Evolutionary conservation across 2,797 vertebrate species (phyloP).

Genomic region (Etheostoma perlongum): DNA sequence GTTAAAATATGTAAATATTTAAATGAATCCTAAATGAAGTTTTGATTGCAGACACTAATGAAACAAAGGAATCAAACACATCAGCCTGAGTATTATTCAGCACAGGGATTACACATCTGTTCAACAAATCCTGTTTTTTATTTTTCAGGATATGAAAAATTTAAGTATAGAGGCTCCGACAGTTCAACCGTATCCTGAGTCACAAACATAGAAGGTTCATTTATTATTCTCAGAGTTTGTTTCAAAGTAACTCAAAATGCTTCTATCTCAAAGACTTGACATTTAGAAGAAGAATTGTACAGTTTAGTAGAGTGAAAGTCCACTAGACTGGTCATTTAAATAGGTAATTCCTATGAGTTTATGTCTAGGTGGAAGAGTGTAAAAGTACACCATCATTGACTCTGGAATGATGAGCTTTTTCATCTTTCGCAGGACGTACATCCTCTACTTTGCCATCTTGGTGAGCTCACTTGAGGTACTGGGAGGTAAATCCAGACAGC

Average conservation of each 20-base stretch:
- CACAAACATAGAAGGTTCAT: background rate
- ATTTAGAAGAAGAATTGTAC: background rate
- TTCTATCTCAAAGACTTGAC: background rate
- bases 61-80: slow-evolving; percentile 14
- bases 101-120: background rate
- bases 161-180: background rate
- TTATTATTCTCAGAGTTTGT: slow-evolving; percentile 1
- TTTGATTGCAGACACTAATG: slow-evolving; percentile 7
- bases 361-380: no score
- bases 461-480: no score
- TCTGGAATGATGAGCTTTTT: no score
- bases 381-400: no score
- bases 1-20: slow-evolving; percentile 14
- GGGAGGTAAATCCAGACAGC: no score
- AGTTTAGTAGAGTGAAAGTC: background rate
- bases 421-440: no score
- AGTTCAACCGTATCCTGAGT: background rate
- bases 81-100: background rate
- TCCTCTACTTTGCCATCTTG: no score
- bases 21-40: slow-evolving; percentile 8
- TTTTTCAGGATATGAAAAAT: slow-evolving; percentile 18
- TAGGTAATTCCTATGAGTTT: no score
- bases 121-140: slow-evolving; percentile 8
- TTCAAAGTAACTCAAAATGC: background rate
- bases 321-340: background rate